Conservation (phyloP, 2,888 invertebrate species). For the Pyrgus malvae region DNA sequence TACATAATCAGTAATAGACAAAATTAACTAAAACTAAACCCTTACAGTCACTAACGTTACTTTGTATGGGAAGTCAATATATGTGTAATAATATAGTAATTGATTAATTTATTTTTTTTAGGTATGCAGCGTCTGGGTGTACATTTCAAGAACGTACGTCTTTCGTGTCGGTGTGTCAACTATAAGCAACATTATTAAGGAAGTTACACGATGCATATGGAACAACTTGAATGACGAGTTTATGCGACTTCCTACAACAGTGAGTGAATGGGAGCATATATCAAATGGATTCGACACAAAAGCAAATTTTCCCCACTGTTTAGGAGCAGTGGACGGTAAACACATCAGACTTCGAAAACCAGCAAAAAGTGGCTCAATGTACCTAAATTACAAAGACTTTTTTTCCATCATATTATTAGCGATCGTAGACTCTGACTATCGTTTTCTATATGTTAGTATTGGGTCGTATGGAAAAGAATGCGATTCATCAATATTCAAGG, state of each 20-base stretch:
- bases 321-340: too few species aligned
- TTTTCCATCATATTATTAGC: background rate
- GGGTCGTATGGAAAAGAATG: too few species aligned
- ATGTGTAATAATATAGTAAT: background rate
- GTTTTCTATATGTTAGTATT: background rate
- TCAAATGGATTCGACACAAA: background rate
- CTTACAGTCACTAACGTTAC: too few species aligned
- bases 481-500: too few species aligned
- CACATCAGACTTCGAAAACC: background rate
- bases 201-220: conserved; percentile 1
- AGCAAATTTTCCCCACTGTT: conserved; percentile 1
- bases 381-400: background rate
- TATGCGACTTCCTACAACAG: conserved; percentile 1
- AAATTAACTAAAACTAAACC: too few species aligned
- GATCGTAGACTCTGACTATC: background rate
- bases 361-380: background rate
- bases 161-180: background rate
- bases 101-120: background rate
- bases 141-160: background rate
- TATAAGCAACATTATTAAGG: background rate
- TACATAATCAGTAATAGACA: too few species aligned
- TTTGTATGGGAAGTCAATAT: too few species aligned
- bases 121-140: background rate
- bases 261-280: background rate
- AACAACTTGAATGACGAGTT: background rate